Evolutionary conservation across 2,797 vertebrate species (phyloP), one percentile per base, ranked within the genome.

Genomic region (Natrix natrix): DNA sequence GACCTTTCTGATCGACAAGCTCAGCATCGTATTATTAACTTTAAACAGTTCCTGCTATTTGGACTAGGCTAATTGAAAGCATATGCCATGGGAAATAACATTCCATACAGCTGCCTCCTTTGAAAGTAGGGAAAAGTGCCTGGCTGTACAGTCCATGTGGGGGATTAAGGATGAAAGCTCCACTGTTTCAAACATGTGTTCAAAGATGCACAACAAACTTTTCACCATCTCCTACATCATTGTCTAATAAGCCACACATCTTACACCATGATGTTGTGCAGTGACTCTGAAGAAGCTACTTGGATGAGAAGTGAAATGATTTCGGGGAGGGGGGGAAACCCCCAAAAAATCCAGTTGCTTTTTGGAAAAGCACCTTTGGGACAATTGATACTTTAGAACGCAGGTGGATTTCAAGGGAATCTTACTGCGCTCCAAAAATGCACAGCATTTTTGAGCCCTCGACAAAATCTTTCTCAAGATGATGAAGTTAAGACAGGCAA

Each of bases 1-100:
- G 5, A 48, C 48, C 48, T 37, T 37, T 37, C 32, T 37, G 32
- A 37, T 37, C 32, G 32, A 37, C 32, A 37, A 37, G 32, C 32
- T 37, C 32, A 37, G 32, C 32, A 37, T 37, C 32, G 32, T 37
- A 37, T 37, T 37, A 94, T 61, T 94, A 90, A 93, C 78, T n/a
- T 91, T 28, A 95, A 94, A 60, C 86, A 87, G 60, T 94, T 93
- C 11, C 90, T 94, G 60, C 93, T 4, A 60, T 94, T 96, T 94
- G 92, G 55, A 56, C 90, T 92, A 87, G 48, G 8, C 24, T 91
- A 48, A 93, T 63, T 91, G 91, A 95, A 95, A 91, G 78, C 78
- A 89, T 93, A 91, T 13, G 91, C 10, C 55, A 95, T 89, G 55
- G 54, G 89, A 91, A 78, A 93, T 55, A 14, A 91, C 66, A 92